Percentiles rank a stretch among this genome's conserved stretches.
These are phyloP conservation scores for Drosophila setosimentum DNA, from an alignment of 2,888 invertebrate genomes.

Conservation along the genomic window DNA sequence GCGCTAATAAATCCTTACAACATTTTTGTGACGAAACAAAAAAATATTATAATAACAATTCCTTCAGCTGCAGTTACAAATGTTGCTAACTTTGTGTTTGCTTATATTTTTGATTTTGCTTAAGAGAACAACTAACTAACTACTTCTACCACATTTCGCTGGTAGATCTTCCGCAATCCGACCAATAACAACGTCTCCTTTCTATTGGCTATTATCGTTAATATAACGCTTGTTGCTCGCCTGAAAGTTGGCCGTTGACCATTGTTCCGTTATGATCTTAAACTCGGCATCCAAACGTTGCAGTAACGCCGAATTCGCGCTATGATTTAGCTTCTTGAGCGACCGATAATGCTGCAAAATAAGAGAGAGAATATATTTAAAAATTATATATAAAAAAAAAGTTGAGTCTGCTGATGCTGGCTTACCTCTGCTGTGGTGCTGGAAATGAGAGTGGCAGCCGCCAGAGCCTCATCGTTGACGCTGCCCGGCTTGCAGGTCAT, in stretches of 20 bases:
- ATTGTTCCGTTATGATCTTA: constrained; percentile 82
- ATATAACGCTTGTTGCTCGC: constrained; percentile 82
- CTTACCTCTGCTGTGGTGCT: constrained; percentile 90
- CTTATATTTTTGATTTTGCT: neutral
- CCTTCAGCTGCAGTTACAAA: neutral
- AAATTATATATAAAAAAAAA: neutral
- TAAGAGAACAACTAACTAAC: constrained; percentile 9
- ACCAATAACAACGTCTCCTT: constrained; percentile 2
- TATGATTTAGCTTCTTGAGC: constrained; percentile 60
- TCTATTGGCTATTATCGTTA: constrained; percentile 54
- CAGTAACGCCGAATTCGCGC: constrained; percentile 65
- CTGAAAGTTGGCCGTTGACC: constrained; percentile 81
- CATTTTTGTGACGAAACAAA: neutral
- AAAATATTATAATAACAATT: neutral
- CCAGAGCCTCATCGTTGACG: constrained; percentile 91
- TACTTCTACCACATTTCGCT: constrained; percentile 33
- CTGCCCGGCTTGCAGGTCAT: constrained; percentile 92
- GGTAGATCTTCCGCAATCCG: constrained; percentile 10
- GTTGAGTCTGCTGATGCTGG: neutral
- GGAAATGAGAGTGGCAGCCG: constrained; percentile 89
- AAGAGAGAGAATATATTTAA: neutral
- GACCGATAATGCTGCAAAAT: constrained; percentile 75
- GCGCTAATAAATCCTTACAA: neutral
- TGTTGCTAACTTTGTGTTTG: neutral
- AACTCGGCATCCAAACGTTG: constrained; percentile 82